These are phyloP conservation scores for Odontothrips loti DNA, from an alignment of 2,888 invertebrate species.

Conservation along the genomic window DNA sequence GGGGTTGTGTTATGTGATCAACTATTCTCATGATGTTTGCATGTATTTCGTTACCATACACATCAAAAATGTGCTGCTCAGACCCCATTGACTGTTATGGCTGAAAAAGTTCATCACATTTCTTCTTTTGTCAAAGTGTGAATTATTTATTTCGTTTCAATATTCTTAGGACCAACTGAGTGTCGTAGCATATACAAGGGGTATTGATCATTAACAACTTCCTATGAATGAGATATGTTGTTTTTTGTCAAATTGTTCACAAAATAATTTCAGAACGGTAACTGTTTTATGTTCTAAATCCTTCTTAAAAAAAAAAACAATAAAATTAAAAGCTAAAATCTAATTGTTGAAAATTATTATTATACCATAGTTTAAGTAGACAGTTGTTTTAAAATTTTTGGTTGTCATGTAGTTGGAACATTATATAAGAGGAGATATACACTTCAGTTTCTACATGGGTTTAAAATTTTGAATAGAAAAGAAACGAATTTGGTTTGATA, in stretches of 20 bases:
- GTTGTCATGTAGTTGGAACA: no score
- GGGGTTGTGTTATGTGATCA: conserved; percentile 13
- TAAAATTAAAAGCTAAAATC: neutral
- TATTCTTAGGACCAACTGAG: conserved; percentile 16
- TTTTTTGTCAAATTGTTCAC: no score
- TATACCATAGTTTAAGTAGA: no score
- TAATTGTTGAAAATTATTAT: neutral
- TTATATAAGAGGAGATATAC: no score
- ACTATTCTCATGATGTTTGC: neutral
- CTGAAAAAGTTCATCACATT: neutral
- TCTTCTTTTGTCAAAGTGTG: neutral
- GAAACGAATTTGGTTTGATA: neutral
- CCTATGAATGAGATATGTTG: no score
- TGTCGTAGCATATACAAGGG: neutral
- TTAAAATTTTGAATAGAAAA: neutral
- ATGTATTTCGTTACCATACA: neutral
- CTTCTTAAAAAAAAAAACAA: no score
- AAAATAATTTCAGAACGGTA: no score
- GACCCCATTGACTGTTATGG: neutral
- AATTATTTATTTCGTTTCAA: neutral
- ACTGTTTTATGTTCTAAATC: no score
- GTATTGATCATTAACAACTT: no score
- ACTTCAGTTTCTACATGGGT: neutral
- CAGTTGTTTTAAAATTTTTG: no score
- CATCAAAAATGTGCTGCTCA: neutral